A percentile compares a stretch with the other conserved stretches of the same genome.
phyloP scores from a whole-genome alignment of 2,113 vertebrate species.

The Morone chrysops region DNA sequence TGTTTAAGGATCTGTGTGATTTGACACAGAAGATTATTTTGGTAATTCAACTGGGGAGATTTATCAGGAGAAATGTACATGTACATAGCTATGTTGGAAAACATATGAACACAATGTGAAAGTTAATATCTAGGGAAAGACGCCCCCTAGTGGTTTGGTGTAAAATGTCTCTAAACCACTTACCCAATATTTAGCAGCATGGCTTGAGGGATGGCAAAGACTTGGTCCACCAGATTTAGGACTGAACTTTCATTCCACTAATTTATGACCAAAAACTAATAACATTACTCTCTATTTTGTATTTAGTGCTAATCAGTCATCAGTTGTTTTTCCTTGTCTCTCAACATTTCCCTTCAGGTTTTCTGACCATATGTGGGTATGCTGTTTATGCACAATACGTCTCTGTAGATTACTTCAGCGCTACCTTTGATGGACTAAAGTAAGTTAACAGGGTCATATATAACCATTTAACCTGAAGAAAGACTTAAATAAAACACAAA shows the following conservation, averaged over 20 bases:
- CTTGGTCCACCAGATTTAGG: too few species aligned
- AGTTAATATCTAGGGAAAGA: neutral
- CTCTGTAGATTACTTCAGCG: slow-evolving; percentile 74
- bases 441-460: slow-evolving; percentile 52
- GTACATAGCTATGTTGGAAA: too few species aligned
- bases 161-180: neutral
- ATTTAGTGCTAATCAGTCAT: too few species aligned
- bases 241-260: too few species aligned
- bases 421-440: slow-evolving; percentile 69
- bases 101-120: too few species aligned
- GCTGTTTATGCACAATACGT: slow-evolving; percentile 79
- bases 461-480: neutral
- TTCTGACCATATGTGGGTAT: slow-evolving; percentile 76
- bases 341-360: slow-evolving; percentile 61
- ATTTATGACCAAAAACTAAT: too few species aligned
- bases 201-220: neutral
- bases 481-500: neutral
- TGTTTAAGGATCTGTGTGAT: too few species aligned
- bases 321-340: neutral
- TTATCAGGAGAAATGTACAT: too few species aligned
- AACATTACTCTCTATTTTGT: too few species aligned
- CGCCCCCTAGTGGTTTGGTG: neutral
- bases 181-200: neutral
- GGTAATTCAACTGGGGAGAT: too few species aligned
- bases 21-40: too few species aligned